Conservation (phyloP, 2,113 vertebrate species). For the Jacana jacana region DNA sequence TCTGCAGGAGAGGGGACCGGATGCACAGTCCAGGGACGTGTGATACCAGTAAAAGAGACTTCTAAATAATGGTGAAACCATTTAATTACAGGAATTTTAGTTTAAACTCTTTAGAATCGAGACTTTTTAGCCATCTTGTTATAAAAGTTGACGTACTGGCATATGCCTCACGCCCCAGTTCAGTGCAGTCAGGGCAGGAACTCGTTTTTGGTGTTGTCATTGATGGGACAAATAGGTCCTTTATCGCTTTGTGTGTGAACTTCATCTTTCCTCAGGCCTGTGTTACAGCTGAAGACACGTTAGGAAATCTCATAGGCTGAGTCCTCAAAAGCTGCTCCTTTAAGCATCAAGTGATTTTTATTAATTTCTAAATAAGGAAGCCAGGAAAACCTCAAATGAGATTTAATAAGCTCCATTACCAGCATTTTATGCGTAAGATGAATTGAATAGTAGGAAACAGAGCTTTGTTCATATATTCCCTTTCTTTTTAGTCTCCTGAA, state of each 20-base stretch:
- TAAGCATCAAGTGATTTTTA: background rate
- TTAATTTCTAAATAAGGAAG: background rate
- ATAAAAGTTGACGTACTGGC: background rate
- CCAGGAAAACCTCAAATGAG: background rate
- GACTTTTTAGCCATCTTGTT: background rate
- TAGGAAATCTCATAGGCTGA: accelerated
- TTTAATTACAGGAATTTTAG: background rate
- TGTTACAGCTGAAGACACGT: accelerated
- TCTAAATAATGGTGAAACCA: background rate
- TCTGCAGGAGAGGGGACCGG: accelerated
- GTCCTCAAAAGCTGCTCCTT: background rate
- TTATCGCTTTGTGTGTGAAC: background rate
- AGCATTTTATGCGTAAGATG: background rate
- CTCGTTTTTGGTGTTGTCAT: background rate
- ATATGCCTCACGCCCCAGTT: accelerated
- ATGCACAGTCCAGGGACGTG: background rate
- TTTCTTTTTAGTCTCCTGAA: background rate
- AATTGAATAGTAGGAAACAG: background rate
- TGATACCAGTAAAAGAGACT: background rate
- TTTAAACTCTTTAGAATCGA: background rate
- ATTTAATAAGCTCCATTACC: background rate
- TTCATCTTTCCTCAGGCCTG: background rate
- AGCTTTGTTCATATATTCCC: background rate
- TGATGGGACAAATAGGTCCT: accelerated
- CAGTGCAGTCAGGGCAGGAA: accelerated